Percentiles rank a stretch among this genome's conserved stretches.
Evolutionary conservation across 2,113 vertebrate species (phyloP).

Genomic region (Colistium nudipinnis): DNA sequence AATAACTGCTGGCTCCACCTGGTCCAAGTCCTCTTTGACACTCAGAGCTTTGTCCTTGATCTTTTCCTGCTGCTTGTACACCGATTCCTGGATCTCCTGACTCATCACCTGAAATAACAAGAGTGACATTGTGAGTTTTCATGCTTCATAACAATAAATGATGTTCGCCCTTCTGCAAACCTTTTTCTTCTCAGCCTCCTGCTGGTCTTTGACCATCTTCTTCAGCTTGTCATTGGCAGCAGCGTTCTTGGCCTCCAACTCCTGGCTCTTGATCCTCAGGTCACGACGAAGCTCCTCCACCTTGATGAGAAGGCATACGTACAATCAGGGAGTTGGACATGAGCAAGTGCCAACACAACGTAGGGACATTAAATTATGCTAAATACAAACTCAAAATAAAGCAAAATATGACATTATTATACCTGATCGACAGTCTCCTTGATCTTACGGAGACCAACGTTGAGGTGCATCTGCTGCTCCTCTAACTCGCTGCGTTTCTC

Average conservation of each 20-base stretch:
- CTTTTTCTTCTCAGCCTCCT: slow-evolving; percentile 99
- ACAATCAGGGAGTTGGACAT: background rate
- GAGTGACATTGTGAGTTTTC: background rate
- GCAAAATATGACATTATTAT: background rate
- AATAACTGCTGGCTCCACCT: slow-evolving; percentile 97
- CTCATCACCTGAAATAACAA: slow-evolving; percentile 91
- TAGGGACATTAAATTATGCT: too few relatives aligned
- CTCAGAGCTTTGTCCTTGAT: slow-evolving; percentile 98
- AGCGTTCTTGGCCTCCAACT: slow-evolving; percentile 96
- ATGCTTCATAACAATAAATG: too few relatives aligned
- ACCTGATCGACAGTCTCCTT: slow-evolving; percentile 99
- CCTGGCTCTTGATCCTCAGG: slow-evolving; percentile 96
- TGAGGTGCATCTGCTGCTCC: slow-evolving; percentile 99
- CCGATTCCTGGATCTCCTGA: slow-evolving; percentile 96
- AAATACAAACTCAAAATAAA: background rate
- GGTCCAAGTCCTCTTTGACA: slow-evolving; percentile 94
- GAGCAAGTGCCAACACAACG: background rate
- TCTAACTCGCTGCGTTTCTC: slow-evolving; percentile 98
- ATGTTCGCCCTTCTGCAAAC: slow-evolving; percentile 57
- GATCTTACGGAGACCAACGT: slow-evolving; percentile 97
- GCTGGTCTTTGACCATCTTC: slow-evolving; percentile 99
- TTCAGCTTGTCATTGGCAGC: slow-evolving; percentile 98
- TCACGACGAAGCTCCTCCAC: slow-evolving; percentile 96
- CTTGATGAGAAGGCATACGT: slow-evolving; percentile 65
- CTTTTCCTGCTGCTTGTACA: slow-evolving; percentile 96